Evolutionary conservation across 2,797 vertebrate genomes (phyloP), one percentile per base, ranked within the genome.

Genomic region (Toxotes lorentzi): DNA sequence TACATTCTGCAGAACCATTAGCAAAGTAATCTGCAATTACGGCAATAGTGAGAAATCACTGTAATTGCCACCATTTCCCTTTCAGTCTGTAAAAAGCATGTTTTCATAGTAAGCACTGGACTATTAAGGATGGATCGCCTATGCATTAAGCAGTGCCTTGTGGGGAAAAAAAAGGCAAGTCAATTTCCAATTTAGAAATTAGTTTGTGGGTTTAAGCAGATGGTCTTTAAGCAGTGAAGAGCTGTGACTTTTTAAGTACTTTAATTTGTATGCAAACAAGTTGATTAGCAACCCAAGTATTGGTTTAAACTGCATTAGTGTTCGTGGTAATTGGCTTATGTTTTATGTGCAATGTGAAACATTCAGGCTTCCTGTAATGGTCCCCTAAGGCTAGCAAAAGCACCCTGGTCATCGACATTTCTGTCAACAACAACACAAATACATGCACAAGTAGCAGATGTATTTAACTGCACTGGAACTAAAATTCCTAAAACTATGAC

Each of bases 181-280:
- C 88, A 90, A 92, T 93, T 94, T 92, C 84, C 86, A 92, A 92
- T 93, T 92, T 91, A 79, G 76, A 85, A 84, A 89, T 87, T 67
- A 90, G 81, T 86, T 81, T 32, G 27, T 77, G 88, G 81, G 82
- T 91, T 91, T 86, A 92, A 88, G 89, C 79, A 86, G 88, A 90
- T 88, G 90, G 82, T 87, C 87, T 92, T 88, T 88, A 86, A 90
- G 87, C 76, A 81, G 82, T 70, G 81, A 91, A 86, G 87, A 86
- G 81, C 85, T 90, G 80, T 83, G 87, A 88, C 89, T 90, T 90
- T 90, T 88, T 88, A 93, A 93, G 88, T 73, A 90, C 86, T 91
- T 92, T 89, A 86, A 94, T 93, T 92, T 94, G 90, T 91, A 93
- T 92, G 90, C 90, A 92, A 93, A 92, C 91, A 93, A 92, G 87